Evolutionary conservation across 2,888 invertebrate genomes (phyloP).

Genomic region (Abrostola triplasia): DNA sequence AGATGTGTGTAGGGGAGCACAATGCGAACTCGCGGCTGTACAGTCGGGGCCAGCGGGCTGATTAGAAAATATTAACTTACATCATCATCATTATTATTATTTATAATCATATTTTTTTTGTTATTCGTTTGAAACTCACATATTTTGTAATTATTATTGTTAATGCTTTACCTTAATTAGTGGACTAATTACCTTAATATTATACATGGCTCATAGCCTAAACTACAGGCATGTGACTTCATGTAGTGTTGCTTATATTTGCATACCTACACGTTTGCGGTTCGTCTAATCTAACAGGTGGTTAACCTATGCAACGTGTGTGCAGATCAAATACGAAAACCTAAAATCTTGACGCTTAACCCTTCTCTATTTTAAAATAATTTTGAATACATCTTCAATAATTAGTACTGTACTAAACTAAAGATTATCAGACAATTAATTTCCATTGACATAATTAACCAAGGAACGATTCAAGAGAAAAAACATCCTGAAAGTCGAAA

Average conservation of each 20-base stretch:
- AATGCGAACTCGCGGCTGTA: conserved; percentile 82
- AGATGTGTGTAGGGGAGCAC: conserved; percentile 84
- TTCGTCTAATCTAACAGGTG: conserved; percentile 46
- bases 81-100: conserved; percentile 7
- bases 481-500: no score
- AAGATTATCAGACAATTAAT: no score
- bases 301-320: conserved; percentile 19
- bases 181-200: no score
- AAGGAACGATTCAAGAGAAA: no score
- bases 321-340: conserved; percentile 2
- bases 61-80: conserved; percentile 64
- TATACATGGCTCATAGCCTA: background rate
- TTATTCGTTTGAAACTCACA: background rate
- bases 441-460: no score
- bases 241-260: conserved; percentile 8
- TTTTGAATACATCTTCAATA: background rate
- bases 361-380: background rate
- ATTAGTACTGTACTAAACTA: no score
- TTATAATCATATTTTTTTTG: background rate
- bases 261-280: no score
- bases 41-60: conserved; percentile 67
- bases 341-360: background rate
- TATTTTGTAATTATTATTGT: no score
- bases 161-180: no score
- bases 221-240: conserved; percentile 11